Conservation (phyloP, 2,888 invertebrate genomes). For the Meganola albula region DNA sequence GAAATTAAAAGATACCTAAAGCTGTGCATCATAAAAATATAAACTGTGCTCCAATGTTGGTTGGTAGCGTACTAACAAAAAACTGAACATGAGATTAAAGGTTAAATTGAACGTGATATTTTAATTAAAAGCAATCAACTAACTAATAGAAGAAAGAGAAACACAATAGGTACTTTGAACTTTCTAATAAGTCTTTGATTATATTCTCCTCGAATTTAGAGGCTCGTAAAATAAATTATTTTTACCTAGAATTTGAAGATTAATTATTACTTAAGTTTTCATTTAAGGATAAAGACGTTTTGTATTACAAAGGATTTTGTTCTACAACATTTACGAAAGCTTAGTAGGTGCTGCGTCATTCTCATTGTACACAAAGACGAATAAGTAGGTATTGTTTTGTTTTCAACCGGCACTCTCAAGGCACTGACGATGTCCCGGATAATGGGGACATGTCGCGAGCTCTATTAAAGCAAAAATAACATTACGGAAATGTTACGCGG, state of each 20-base stretch:
- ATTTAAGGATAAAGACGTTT: constrained; percentile 43
- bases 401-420: constrained; percentile 34
- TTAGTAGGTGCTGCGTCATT: constrained; percentile 35
- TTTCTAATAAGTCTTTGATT: constrained; percentile 22
- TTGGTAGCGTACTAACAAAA: no score
- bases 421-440: constrained; percentile 34
- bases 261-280: constrained; percentile 58
- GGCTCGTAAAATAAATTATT: constrained; percentile 32
- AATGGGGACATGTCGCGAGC: constrained; percentile 27
- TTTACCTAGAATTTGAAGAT: constrained; percentile 28
- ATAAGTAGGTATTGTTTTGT: constrained; percentile 48
- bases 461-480: constrained; percentile 22
- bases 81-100: no score
- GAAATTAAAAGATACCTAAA: no score
- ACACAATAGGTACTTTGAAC: no score
- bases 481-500: constrained; percentile 13
- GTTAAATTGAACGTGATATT: no score
- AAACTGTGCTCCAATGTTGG: no score
- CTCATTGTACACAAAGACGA: constrained; percentile 39
- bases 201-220: constrained; percentile 28
- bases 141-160: no score
- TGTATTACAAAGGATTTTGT: constrained; percentile 54
- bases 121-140: no score
- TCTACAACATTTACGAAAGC: constrained; percentile 40
- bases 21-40: no score